These are phyloP conservation scores for Spizaetus ornatus DNA, from an alignment of 2,113 vertebrate species.

Conservation along the genomic window DNA sequence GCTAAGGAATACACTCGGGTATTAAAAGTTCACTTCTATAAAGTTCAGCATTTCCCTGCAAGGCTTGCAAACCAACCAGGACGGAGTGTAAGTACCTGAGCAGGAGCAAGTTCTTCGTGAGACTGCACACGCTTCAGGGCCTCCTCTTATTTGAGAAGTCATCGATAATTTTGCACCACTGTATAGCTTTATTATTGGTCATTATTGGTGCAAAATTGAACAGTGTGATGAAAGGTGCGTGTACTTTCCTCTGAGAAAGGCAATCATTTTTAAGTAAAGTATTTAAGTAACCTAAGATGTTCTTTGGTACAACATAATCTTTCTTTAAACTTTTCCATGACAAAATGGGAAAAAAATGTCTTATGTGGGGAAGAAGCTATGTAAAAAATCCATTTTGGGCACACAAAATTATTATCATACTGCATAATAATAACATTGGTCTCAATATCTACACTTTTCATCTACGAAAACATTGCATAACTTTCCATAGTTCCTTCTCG, in stretches of 20 bases:
- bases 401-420: neutral
- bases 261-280: neutral
- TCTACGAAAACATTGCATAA: constrained; percentile 13
- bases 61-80: neutral
- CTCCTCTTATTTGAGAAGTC: neutral
- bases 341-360: neutral
- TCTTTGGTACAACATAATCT: neutral
- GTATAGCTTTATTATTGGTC: neutral
- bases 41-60: neutral
- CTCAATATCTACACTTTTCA: neutral
- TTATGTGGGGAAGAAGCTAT: neutral
- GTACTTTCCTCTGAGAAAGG: neutral
- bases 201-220: neutral
- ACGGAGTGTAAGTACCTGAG: neutral
- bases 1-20: neutral
- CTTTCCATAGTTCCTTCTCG: neutral
- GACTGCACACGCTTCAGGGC: neutral
- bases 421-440: neutral
- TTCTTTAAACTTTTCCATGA: neutral
- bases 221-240: neutral
- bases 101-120: neutral
- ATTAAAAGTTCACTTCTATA: neutral
- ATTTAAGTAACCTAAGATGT: neutral
- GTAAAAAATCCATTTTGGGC: neutral
- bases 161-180: neutral